Base-by-base conservation (phyloP, 2,113 vertebrate genomes). In the Paraplagusia blochii region DNA sequence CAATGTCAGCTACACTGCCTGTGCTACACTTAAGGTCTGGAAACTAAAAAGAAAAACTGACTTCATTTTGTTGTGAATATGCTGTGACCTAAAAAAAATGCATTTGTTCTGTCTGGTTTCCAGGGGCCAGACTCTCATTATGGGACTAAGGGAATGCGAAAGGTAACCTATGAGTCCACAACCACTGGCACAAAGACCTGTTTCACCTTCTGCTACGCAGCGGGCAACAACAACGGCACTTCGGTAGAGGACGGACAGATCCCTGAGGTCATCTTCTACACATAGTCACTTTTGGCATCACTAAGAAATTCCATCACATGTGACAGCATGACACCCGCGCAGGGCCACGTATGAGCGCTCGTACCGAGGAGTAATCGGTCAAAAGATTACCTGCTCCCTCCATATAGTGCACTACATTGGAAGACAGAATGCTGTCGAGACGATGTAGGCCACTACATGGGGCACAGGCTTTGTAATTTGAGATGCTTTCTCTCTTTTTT, bases 211-310 rank as follows among this genome's bases (percentile, higher is more conserved):
- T 98, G 96, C 76, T 98, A 98, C 8, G 96, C 96, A 0, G 95
- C 96, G 0, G 96, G 96, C 17, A 98, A 98, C 83, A 98, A 98
- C 89, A 98, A 98, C 0, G 96, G 96, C 80, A 98, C 96, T 0
- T 98, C 96, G 0, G 96, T 98, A 83, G 96, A 98, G 88, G 96
- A 98, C 5, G 96, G 96, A 80, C 96, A 98, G 88, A 93, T 98
- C 69, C 96, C 96, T 0, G 96, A 98, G 88, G 91, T 98, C 89
- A 98, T 98, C 89, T 98, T 98, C 90, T 98, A 98, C 85, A 98
- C 95, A 91, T 98, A 98, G 91, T 87, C 76, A 55, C 61, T 67
- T 57, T 56, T 44, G 42, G 63, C 62, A 46, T n/a, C 14, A 7
- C 57, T 45, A 11, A 19, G n/a, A 81, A 76, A 68, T 63, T 79